Evolutionary conservation across 2,113 vertebrate genomes (phyloP).

Genomic region (Bambusicola thoracicus): DNA sequence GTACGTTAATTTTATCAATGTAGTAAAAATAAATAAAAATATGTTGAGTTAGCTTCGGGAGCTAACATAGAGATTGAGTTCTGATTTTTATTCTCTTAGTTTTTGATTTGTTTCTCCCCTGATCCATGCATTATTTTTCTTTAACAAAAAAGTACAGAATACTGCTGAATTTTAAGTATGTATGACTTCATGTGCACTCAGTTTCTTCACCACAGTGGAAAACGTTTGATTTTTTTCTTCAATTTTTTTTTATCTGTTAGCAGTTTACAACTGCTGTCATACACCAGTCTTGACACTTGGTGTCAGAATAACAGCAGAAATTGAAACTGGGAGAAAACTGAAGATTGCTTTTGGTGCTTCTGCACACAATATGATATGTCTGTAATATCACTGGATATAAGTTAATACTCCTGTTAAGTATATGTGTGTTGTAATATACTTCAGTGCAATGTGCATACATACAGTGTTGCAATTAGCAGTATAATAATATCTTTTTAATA

Average conservation of each 20-base stretch:
- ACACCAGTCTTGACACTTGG: conserved; percentile 59
- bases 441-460: background rate
- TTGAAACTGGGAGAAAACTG: background rate
- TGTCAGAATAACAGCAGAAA: conserved; percentile 70
- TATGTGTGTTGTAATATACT: background rate
- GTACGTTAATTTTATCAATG: background rate
- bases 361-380: background rate
- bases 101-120: background rate
- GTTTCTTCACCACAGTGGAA: background rate
- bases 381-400: background rate
- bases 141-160: background rate
- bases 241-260: background rate
- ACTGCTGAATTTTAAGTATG: background rate
- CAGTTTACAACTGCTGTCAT: conserved; percentile 33
- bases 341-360: background rate
- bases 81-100: background rate
- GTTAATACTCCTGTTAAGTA: background rate
- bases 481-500: background rate
- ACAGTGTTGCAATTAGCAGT: background rate
- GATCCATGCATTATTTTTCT: background rate
- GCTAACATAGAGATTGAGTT: background rate
- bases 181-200: background rate
- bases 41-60: background rate
- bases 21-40: background rate
- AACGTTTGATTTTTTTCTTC: background rate